A percentile compares a stretch with the other conserved stretches of the same genome.
Conservation (phyloP, 2,888 invertebrate species). For the Diarsia mendica region DNA sequence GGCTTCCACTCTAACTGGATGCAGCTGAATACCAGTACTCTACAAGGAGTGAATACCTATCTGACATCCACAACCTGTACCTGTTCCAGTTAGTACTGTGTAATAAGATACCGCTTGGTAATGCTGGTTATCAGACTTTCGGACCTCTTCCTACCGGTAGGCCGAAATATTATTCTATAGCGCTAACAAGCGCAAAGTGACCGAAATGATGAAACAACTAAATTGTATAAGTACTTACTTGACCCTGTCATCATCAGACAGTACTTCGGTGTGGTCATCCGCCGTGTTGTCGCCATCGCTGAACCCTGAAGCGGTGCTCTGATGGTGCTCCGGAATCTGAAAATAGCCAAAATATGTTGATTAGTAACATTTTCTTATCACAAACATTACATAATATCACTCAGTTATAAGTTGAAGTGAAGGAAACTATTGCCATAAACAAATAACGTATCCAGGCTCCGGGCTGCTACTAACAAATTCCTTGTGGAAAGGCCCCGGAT, state of each 20-base stretch:
- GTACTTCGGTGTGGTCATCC: constrained; percentile 81
- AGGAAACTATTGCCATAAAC: not conserved
- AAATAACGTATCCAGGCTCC: not conserved
- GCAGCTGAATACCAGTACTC: too few relatives aligned
- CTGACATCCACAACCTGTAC: too few relatives aligned
- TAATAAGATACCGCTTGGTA: too few relatives aligned
- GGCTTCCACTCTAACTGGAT: too few relatives aligned
- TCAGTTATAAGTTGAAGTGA: too few relatives aligned
- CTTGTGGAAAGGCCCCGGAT: not conserved
- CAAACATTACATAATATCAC: not conserved
- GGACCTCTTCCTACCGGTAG: too few relatives aligned
- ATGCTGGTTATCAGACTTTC: too few relatives aligned
- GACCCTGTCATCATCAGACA: constrained; percentile 82
- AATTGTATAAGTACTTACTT: constrained; percentile 77
- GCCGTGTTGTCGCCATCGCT: constrained; percentile 85
- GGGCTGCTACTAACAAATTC: not conserved
- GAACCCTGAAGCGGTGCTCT: constrained; percentile 86
- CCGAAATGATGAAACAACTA: not conserved
- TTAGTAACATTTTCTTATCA: not conserved
- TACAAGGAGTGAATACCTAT: too few relatives aligned
- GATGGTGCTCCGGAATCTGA: constrained; percentile 88
- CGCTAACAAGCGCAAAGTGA: not conserved
- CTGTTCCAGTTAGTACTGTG: too few relatives aligned
- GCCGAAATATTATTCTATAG: not conserved
- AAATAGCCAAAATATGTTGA: constrained; percentile 30